Conservation (phyloP, 2,888 invertebrate species). For the Dynastes tityus region DNA sequence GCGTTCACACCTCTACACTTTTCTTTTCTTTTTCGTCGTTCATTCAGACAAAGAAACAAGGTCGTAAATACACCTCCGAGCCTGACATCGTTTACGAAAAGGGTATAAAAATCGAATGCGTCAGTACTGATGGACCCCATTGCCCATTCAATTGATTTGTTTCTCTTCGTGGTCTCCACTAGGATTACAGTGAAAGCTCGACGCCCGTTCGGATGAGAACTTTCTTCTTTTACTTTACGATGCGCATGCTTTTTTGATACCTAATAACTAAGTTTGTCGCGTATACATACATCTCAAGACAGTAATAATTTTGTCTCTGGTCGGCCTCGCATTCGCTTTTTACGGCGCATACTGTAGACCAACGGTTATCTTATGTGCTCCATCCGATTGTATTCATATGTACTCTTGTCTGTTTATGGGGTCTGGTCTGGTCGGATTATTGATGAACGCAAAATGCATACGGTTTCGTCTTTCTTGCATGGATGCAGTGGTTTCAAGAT, state of each 20-base stretch:
- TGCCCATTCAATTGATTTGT: slow-evolving; percentile 41
- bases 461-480: slow-evolving; percentile 10
- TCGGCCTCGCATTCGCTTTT: not conserved
- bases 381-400: not conserved
- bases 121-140: slow-evolving; percentile 26
- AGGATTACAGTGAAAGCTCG: slow-evolving; percentile 34
- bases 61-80: slow-evolving; percentile 39
- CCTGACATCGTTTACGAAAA: slow-evolving; percentile 24
- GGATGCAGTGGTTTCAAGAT: not conserved
- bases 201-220: slow-evolving; percentile 1
- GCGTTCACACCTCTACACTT: slow-evolving; percentile 39
- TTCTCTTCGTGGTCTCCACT: slow-evolving; percentile 17
- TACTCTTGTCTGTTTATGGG: not conserved
- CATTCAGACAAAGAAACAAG: slow-evolving; percentile 46
- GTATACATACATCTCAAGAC: not conserved
- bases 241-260: slow-evolving; percentile 20
- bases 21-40: slow-evolving; percentile 15
- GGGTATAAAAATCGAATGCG: slow-evolving; percentile 41
- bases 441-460: slow-evolving; percentile 22
- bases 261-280: not conserved
- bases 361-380: not conserved
- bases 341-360: not conserved
- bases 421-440: slow-evolving; percentile 7
- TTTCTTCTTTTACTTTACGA: slow-evolving; percentile 23
- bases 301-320: slow-evolving; percentile 13